Base-by-base conservation (phyloP, 2,797 vertebrate genomes). In the Gymnoscopelus braueri region DNA sequence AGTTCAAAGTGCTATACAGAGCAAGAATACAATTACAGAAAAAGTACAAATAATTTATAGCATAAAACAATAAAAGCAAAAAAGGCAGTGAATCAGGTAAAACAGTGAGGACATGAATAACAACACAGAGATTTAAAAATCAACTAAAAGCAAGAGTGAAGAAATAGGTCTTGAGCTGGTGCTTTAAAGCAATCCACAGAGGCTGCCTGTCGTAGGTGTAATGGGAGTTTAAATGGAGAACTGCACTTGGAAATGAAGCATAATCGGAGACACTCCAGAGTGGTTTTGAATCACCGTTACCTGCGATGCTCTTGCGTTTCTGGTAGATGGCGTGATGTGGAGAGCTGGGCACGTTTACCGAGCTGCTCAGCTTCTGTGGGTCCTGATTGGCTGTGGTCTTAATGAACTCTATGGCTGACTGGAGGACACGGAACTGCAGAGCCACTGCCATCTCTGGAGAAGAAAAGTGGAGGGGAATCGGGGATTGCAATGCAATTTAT, bases 341-440 rank as follows among this genome's bases (percentile, higher is more conserved):
- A 4, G 93, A 87, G 47, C 88, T 84, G 0, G 92, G 81, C 0
- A 90, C 77, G 0, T 91, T 94, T 0, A 84, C 84, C 0, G 93
- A 91, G 65, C 90, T 80, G 13, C 90, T 84, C 65, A 92, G 80
- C 74, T 92, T 94, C 85, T 94, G 95, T 52, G 93, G 89, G 55
- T 96, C 96, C 77, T 95, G 96, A 87, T 91, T 96, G 81, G 96
- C 94, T 8, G 97, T 97, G 0, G 94, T 97, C 88, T 94, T 97
- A 84, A 99, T 98, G 80, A 98, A 96, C 77, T 98, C 96, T 44
- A 99, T 93, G 2, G 97, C 97, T 19, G 97, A 95, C 75, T 98
- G 97, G 67, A 99, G 96, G 79, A 98, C 95, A 13, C 94, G 94
- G 65, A 98, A 94, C 88, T 99, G 98, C 68, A 99, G 87, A 32